phyloP scores from a whole-genome alignment of 2,888 invertebrate species.

The Morpho helenor region DNA sequence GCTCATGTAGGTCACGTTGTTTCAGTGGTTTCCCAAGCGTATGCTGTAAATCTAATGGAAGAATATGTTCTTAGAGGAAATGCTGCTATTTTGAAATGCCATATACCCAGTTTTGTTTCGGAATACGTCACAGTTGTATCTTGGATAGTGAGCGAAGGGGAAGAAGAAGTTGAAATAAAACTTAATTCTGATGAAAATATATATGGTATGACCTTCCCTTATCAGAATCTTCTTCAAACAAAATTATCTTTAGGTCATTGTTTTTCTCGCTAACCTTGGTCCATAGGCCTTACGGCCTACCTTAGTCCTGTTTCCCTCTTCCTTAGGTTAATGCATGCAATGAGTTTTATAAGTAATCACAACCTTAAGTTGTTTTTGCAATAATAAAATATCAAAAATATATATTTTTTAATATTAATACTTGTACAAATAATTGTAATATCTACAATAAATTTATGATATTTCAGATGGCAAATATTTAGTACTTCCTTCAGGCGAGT shows the following conservation, averaged over 20 bases:
- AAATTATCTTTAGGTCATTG: too few species aligned
- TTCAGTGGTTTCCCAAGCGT: slow-evolving; percentile 94
- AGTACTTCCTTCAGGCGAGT: slow-evolving; percentile 95
- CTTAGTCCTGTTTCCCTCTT: slow-evolving; percentile 73
- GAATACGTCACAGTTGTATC: slow-evolving; percentile 92
- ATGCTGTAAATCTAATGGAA: slow-evolving; percentile 94
- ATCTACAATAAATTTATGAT: slow-evolving; percentile 22
- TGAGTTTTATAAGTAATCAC: slow-evolving; percentile 68
- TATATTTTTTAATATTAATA: background rate
- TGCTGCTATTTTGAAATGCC: slow-evolving; percentile 94
- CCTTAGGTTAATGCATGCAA: slow-evolving; percentile 74
- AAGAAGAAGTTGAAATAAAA: slow-evolving; percentile 69
- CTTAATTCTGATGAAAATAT: slow-evolving; percentile 54
- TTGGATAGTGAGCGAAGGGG: slow-evolving; percentile 90
- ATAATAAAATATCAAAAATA: slow-evolving; percentile 10
- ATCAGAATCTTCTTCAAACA: too few species aligned
- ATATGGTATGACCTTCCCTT: slow-evolving; percentile 49
- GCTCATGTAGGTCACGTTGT: slow-evolving; percentile 49
- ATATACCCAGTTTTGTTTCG: slow-evolving; percentile 95
- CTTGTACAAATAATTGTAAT: background rate
- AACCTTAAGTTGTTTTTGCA: slow-evolving; percentile 56
- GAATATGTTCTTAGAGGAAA: slow-evolving; percentile 94
- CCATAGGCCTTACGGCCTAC: slow-evolving; percentile 82
- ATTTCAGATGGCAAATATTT: slow-evolving; percentile 94
- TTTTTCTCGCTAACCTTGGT: slow-evolving; percentile 44